phyloP scores from a whole-genome alignment of 2,888 invertebrate species.

The Lasioglossum morio region DNA sequence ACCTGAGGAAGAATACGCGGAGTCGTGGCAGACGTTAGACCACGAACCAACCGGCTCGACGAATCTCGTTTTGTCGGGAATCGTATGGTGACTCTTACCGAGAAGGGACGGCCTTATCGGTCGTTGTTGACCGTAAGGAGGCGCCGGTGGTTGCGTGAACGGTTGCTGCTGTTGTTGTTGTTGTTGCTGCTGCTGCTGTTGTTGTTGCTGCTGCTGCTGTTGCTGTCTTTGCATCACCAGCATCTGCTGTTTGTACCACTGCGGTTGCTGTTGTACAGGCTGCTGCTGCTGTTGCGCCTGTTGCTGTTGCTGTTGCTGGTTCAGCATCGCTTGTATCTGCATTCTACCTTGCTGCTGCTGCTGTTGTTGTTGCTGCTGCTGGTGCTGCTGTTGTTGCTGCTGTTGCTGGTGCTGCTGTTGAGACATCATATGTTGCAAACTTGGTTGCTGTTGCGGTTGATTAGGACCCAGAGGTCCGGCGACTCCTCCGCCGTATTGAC shows the following conservation, averaged over 20 bases:
- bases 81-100: slow-evolving; percentile 73
- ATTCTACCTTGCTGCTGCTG: slow-evolving; percentile 85
- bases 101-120: slow-evolving; percentile 84
- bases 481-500: slow-evolving; percentile 80
- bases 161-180: slow-evolving; percentile 84
- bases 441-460: slow-evolving; percentile 83
- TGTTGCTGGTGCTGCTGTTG: slow-evolving; percentile 86
- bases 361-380: slow-evolving; percentile 85
- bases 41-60: slow-evolving; percentile 57
- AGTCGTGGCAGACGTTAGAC: slow-evolving; percentile 64
- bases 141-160: slow-evolving; percentile 88
- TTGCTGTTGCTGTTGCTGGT: slow-evolving; percentile 85
- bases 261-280: slow-evolving; percentile 84
- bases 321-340: slow-evolving; percentile 84
- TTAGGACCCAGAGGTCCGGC: slow-evolving; percentile 80
- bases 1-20: slow-evolving; percentile 73
- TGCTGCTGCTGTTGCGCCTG: slow-evolving; percentile 85
- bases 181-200: slow-evolving; percentile 83
- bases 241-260: slow-evolving; percentile 80
- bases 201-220: slow-evolving; percentile 83
- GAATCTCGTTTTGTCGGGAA: slow-evolving; percentile 63
- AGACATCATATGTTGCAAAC: slow-evolving; percentile 83
- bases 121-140: slow-evolving; percentile 86
- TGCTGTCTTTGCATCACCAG: slow-evolving; percentile 82
- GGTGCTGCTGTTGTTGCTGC: slow-evolving; percentile 84